Evolutionary conservation across 2,888 invertebrate genomes (phyloP), one percentile per base, ranked within the genome.

Genomic region (Apocheima hispidaria): DNA sequence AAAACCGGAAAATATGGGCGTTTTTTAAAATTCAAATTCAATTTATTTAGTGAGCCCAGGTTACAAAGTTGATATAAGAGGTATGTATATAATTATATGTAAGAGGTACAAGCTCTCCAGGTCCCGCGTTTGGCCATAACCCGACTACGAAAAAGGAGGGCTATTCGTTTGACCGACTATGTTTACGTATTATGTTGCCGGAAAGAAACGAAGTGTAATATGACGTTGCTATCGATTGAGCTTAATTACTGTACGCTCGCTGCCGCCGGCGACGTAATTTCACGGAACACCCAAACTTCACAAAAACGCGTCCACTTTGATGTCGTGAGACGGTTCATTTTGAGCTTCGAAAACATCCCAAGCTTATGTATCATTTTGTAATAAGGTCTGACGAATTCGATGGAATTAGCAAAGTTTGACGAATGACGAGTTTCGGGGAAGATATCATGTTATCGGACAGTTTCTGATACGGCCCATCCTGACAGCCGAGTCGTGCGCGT

Each of bases 351-450:
- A 40, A 49, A 53, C 46, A 54, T 54, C 9, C 26, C 18, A 12
- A 26, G 49, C 26, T 53, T 53, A 54, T 43, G 41, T 40, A 54
- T 60, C 54, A 53, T 59, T 43, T 41, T 36, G 52, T 53, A 53
- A 59, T 38, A 33, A 59, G 38, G 26, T 48, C 46, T 30, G 51
- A 40, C 48, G 16, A 49, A 54, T 53, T 59, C 35, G 50, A 48
- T 51, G 50, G 55, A 40, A 41, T 44, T 46, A 38, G 30, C 23
- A 16, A 44, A 60, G 35, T 40, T 46, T 21, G 53, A 40, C 3
- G 30, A 52, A 36, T 36, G 35, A 23, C 43, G 40, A 48, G 41
- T 36, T 57, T 50, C n/a, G 14, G 40, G 20, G n/a, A 38, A 30
- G 28, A 49, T 40, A 16, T 48, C 21, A 10, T 48, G 54, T 44